These are phyloP conservation scores for Orchestia grillus DNA, from an alignment of 1,140 invertebrate species.

Conservation along the genomic window DNA sequence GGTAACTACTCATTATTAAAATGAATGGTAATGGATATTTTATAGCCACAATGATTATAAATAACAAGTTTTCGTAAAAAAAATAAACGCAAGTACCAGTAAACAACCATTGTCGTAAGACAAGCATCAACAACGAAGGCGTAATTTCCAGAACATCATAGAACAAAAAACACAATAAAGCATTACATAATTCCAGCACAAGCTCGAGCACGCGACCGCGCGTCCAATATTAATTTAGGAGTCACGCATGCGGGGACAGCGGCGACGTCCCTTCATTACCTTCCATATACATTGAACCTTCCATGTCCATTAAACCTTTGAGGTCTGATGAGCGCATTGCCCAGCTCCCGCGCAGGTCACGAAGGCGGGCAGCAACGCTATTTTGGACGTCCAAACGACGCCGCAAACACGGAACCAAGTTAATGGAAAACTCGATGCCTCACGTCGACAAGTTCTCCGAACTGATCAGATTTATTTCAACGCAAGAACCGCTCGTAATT, in stretches of 20 bases:
- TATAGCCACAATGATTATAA: neutral
- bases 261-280: neutral
- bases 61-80: too few relatives aligned
- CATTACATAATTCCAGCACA: neutral
- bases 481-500: too few relatives aligned
- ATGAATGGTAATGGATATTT: neutral
- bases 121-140: neutral
- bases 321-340: too few relatives aligned
- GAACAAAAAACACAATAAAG: too few relatives aligned
- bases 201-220: neutral
- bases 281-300: neutral
- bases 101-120: neutral
- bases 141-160: neutral
- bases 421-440: too few relatives aligned
- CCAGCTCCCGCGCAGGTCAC: neutral
- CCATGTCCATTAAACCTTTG: neutral
- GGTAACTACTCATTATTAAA: neutral
- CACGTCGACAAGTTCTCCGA: too few relatives aligned
- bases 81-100: too few relatives aligned
- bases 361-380: neutral
- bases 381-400: neutral
- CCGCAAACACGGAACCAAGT: neutral
- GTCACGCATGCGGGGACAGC: neutral
- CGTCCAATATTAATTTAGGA: neutral
- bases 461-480: too few relatives aligned